Base-by-base conservation (phyloP, 2,113 vertebrate species). In the Siphamia tubifer region DNA sequence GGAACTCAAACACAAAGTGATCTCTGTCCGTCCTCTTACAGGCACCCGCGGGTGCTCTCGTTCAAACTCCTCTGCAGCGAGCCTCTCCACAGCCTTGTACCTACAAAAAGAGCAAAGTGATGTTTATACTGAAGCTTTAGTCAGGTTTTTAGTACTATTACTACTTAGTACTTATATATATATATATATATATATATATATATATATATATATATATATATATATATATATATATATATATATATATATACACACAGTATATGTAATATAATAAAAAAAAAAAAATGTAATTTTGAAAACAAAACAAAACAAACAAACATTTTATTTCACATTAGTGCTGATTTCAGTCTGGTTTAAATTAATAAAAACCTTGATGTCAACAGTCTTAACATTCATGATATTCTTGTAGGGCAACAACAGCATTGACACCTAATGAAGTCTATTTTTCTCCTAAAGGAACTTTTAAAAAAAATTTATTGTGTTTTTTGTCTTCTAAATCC, bases 31-130 rank as follows among this genome's bases (percentile, higher is more conserved):
- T 28, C 94, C 94, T 84, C 94, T 89, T 43, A 93, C 90, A 11
- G 77, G 28, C 8, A 78, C 91, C 77, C 89, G 90, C 66, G 86
- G 88, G 11, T 90, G 96, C 70, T 98, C 97, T 54, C 93, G 94
- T 81, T 96, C 95, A 31, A 94, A 94, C 17, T 96, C 94, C 84
- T 96, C 95, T 0, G 94, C 94, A 77, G 96, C 95, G 52, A 95
- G 79, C 64, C 93, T 93, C 86, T 98, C 97, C 87, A 95, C 92
- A 68, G 95, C 92, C 90, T 95, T 98, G 91, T 96, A 98, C 94
- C 97, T 99, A 92, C 87, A 92, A 82, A 27, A 6, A 51, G 32
- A 8, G 1, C 9, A 38, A 27, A 9, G 28, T 6, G 6, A 9
- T 30, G 6, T 30, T 30, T 4, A 24, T n/a, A n/a, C n/a, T n/a